These are phyloP conservation scores for Apeira syringaria DNA, from an alignment of 2,888 invertebrate genomes.

Conservation along the genomic window DNA sequence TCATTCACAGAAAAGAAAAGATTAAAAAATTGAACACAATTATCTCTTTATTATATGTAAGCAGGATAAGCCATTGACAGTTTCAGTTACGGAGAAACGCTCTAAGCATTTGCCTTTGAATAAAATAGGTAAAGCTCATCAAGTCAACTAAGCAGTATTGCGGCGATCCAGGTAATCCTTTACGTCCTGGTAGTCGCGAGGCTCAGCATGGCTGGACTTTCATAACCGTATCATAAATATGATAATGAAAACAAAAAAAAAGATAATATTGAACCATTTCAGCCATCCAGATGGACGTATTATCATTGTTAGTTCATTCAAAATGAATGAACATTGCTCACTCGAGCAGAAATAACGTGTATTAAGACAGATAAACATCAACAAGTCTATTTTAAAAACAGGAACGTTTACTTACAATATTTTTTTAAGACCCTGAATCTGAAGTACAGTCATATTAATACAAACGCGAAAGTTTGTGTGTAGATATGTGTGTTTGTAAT, in stretches of 20 bases:
- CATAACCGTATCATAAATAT: not conserved
- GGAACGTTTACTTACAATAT: not conserved
- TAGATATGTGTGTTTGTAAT: too few species aligned
- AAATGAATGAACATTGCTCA: not conserved
- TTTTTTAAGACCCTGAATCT: too few species aligned
- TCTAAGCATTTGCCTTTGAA: not conserved
- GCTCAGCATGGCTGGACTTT: not conserved
- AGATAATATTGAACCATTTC: not conserved
- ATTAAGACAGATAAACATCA: not conserved
- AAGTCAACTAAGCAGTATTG: slow-evolving; percentile 32
- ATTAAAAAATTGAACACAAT: too few species aligned
- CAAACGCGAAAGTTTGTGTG: too few species aligned
- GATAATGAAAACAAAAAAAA: not conserved
- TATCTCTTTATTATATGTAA: too few species aligned
- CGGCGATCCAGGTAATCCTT: slow-evolving; percentile 35
- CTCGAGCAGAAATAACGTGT: not conserved
- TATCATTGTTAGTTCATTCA: not conserved
- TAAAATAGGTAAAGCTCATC: too few species aligned
- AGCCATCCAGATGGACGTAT: not conserved
- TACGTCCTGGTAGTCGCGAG: slow-evolving; percentile 2
- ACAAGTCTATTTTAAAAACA: not conserved
- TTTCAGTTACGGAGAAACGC: not conserved
- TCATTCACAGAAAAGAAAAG: too few species aligned
- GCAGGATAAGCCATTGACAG: too few species aligned
- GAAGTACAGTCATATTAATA: too few species aligned